A percentile compares a stretch with the other conserved stretches of the same genome.
phyloP scores from a whole-genome alignment of 2,797 vertebrate species.

The Arremon brunneinucha region DNA sequence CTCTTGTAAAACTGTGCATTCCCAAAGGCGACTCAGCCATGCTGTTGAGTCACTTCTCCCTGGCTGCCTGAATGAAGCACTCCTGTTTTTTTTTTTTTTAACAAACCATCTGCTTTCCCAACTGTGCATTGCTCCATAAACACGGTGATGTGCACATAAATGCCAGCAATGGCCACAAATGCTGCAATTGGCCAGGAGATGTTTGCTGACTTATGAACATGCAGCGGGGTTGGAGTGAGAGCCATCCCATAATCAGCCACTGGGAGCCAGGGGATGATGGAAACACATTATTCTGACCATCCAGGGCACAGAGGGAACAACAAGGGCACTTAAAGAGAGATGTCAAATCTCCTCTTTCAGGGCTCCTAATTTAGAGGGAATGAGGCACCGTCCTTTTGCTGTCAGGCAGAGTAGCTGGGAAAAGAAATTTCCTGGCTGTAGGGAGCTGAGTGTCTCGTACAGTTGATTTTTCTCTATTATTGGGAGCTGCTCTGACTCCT shows the following conservation, averaged over 20 bases:
- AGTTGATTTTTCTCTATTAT: not conserved
- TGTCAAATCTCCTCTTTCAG: not conserved
- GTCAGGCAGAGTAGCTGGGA: not conserved
- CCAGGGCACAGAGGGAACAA: not conserved
- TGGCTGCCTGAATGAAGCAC: not conserved
- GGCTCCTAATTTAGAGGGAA: not conserved
- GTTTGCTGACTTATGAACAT: not conserved
- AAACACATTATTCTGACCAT: not conserved
- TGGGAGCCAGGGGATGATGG: not conserved
- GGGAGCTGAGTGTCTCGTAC: not conserved
- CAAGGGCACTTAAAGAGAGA: not conserved
- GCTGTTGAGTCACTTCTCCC: not conserved
- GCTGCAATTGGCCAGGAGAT: not conserved
- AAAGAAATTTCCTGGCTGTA: not conserved
- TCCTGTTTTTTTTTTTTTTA: not conserved
- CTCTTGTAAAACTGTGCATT: not conserved
- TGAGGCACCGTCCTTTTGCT: not conserved
- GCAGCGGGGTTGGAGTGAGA: not conserved
- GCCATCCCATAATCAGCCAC: not conserved
- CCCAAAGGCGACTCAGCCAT: not conserved
- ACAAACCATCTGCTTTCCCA: not conserved
- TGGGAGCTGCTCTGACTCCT: not conserved
- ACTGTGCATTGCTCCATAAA: not conserved
- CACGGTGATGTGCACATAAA: rapidly evolving
- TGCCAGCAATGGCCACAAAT: not conserved